A percentile compares a stretch with the other conserved stretches of the same genome.
phyloP scores from a whole-genome alignment of 2,888 invertebrate species.

The Trissolcus brochymenae region DNA sequence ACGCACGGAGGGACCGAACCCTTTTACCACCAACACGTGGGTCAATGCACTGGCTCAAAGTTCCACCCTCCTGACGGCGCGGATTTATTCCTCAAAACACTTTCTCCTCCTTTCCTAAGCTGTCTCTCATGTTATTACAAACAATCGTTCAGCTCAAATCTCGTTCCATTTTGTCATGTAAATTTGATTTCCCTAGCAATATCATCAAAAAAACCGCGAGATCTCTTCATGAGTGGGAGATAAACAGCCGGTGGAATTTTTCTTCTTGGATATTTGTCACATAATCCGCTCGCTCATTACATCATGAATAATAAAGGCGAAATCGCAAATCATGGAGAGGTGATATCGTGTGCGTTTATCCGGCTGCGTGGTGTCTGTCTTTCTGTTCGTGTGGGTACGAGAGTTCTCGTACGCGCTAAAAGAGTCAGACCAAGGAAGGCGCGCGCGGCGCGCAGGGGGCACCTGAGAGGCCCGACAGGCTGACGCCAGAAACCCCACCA shows the following conservation, averaged over 20 bases:
- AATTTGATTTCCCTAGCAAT: background rate
- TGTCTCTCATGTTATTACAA: too few species aligned
- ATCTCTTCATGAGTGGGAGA: background rate
- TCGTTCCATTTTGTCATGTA: too few species aligned
- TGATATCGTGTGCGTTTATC: constrained; percentile 32
- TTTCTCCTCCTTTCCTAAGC: too few species aligned
- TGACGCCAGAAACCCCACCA: constrained; percentile 72
- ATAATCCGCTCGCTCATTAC: constrained; percentile 45
- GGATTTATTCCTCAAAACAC: too few species aligned
- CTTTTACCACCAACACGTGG: constrained; percentile 48
- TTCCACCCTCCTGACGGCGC: constrained; percentile 23
- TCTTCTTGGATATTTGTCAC: constrained; percentile 16
- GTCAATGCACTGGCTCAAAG: constrained; percentile 50
- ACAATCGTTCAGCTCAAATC: too few species aligned
- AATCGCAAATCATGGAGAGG: constrained; percentile 42
- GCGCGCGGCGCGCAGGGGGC: constrained; percentile 61
- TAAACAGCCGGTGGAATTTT: constrained; percentile 2
- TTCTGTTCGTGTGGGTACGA: constrained; percentile 18
- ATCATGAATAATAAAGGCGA: constrained; percentile 49
- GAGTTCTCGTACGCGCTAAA: constrained; percentile 43
- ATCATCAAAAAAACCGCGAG: too few species aligned
- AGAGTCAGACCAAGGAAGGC: constrained; percentile 46
- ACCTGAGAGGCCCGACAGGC: constrained; percentile 71
- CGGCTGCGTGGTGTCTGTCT: constrained; percentile 28
- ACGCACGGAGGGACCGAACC: constrained; percentile 47